phyloP scores from a whole-genome alignment of 1,140 invertebrate genomes.

The Drosophila seguyi region DNA sequence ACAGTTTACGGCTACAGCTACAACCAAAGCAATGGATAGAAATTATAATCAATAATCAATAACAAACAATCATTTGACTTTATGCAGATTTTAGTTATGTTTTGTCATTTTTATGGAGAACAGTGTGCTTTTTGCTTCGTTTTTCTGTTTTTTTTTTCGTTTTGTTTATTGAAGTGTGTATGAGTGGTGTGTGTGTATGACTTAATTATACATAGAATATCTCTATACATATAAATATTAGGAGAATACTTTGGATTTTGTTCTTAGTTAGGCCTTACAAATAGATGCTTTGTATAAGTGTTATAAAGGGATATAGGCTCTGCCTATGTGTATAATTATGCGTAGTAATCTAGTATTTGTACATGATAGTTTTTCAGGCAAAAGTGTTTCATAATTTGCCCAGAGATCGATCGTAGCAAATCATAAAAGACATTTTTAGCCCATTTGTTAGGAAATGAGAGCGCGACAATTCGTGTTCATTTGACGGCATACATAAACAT shows the following conservation, averaged over 20 bases:
- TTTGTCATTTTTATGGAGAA: slow-evolving; percentile 23
- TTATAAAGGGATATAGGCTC: slow-evolving; percentile 59
- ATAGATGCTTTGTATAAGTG: slow-evolving; percentile 49
- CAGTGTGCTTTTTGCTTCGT: slow-evolving; percentile 38
- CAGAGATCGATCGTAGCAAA: slow-evolving; percentile 68
- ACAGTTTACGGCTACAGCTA: slow-evolving; percentile 39
- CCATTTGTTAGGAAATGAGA: slow-evolving; percentile 39
- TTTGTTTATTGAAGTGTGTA: slow-evolving; percentile 66
- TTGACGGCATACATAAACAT: slow-evolving; percentile 25
- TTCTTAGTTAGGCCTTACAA: slow-evolving; percentile 66
- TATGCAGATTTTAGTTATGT: slow-evolving; percentile 9
- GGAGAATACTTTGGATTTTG: slow-evolving; percentile 81
- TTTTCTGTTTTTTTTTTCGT: slow-evolving; percentile 11
- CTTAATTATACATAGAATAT: slow-evolving; percentile 60
- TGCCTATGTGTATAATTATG: slow-evolving; percentile 64
- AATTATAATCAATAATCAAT: slow-evolving; percentile 38
- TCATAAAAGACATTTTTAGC: slow-evolving; percentile 55
- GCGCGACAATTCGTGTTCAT: slow-evolving; percentile 46
- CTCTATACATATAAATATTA: slow-evolving; percentile 79
- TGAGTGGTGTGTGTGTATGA: slow-evolving; percentile 50
- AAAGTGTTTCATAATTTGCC: slow-evolving; percentile 65
- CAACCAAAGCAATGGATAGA: slow-evolving; percentile 58
- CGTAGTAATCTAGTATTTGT: slow-evolving; percentile 66
- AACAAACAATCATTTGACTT: slow-evolving; percentile 53
- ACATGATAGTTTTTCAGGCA: slow-evolving; percentile 70